These are phyloP conservation scores for Morelia viridis DNA, from an alignment of 2,797 vertebrate genomes.

Conservation along the genomic window DNA sequence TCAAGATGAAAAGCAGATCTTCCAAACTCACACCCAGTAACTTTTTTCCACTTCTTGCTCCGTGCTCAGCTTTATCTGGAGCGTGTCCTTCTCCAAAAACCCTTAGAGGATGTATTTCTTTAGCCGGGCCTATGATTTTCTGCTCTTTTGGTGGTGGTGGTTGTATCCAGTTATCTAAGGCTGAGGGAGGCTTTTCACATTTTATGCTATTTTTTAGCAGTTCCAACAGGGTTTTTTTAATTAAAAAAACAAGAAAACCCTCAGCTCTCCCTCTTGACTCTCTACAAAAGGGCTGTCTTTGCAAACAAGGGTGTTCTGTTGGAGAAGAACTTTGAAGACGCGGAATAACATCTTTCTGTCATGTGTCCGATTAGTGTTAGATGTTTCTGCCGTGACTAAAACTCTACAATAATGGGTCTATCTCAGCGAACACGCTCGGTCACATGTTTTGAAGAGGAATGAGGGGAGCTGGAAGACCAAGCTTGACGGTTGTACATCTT, in stretches of 20 bases:
- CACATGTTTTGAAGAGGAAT: conserved; percentile 48
- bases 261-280: conserved; percentile 6
- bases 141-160: neutral
- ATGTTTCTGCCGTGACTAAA: conserved; percentile 48
- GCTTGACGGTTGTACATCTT: conserved; percentile 2
- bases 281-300: conserved; percentile 8
- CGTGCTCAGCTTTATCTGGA: rapidly evolving
- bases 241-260: neutral
- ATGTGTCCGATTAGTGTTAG: conserved; percentile 37
- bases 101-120: neutral
- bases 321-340: conserved; percentile 52
- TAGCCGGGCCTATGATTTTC: neutral
- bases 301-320: neutral
- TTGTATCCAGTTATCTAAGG: neutral
- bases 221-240: neutral
- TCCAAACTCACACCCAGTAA: neutral
- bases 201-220: conserved; percentile 32
- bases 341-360: conserved; percentile 33
- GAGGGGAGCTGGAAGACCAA: neutral
- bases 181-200: neutral
- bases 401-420: conserved; percentile 49
- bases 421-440: conserved; percentile 18
- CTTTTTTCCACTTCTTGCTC: neutral
- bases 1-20: no score
- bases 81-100: rapidly evolving